Conservation (phyloP, 2,113 vertebrate genomes). For the Numida meleagris region DNA sequence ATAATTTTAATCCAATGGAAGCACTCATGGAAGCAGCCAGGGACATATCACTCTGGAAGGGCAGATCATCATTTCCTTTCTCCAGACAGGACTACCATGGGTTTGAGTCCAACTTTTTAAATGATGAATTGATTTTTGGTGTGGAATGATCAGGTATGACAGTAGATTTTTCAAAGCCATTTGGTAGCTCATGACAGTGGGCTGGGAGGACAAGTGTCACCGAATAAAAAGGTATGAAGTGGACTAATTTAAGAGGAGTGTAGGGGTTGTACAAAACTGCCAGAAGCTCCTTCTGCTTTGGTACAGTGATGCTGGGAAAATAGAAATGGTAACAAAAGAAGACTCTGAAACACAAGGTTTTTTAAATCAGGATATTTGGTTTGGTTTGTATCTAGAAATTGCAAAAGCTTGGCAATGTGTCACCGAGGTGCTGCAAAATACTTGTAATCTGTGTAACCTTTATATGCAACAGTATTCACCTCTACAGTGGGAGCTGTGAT, state of each 20-base stretch:
- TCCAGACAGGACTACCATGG: not conserved
- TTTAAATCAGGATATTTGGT: not conserved
- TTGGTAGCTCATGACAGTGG: not conserved
- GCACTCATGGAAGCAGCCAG: not conserved
- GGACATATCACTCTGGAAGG: not conserved
- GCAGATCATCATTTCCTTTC: not conserved
- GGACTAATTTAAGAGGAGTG: not conserved
- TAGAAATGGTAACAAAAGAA: not conserved
- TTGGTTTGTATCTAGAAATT: not conserved
- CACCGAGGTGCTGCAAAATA: not conserved
- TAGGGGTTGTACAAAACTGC: not conserved
- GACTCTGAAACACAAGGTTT: not conserved
- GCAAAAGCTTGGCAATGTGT: not conserved
- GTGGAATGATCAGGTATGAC: not conserved
- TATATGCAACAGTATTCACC: not conserved
- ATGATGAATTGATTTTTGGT: not conserved
- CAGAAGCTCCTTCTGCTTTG: not conserved
- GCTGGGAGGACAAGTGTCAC: not conserved
- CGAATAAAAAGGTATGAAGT: conserved; percentile 22
- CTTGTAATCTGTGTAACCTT: not conserved
- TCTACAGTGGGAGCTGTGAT: not conserved
- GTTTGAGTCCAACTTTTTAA: conserved; percentile 7
- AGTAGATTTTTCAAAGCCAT: conserved; percentile 40
- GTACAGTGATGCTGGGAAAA: not conserved
- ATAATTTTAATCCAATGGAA: not conserved